These are phyloP conservation scores for Peromyscus eremicus DNA, from an alignment of 2,797 vertebrate species.

Conservation along the genomic window DNA sequence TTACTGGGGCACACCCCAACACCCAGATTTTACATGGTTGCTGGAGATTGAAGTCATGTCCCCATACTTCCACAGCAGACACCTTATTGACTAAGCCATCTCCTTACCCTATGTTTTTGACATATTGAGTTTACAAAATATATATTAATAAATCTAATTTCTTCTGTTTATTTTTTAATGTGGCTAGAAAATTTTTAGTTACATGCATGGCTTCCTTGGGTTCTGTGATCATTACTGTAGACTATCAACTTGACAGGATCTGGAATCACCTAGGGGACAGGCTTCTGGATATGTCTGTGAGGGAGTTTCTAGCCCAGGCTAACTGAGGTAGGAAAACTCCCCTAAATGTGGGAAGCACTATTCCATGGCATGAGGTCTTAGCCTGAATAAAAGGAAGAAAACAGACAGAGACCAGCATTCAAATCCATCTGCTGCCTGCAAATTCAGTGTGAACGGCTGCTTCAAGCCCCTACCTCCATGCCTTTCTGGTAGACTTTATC, in stretches of 20 bases:
- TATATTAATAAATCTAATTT: slow-evolving; percentile 33
- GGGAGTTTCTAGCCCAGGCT: background rate
- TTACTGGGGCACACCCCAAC: too few relatives aligned
- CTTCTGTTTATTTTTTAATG: background rate
- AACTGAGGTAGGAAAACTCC: background rate
- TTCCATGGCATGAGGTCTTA: background rate
- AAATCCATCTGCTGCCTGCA: too few relatives aligned
- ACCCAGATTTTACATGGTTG: too few relatives aligned
- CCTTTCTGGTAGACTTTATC: background rate
- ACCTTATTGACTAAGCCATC: too few relatives aligned
- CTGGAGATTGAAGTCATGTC: too few relatives aligned
- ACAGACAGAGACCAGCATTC: too few relatives aligned
- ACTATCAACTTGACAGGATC: background rate
- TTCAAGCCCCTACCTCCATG: background rate
- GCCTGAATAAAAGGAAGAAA: background rate
- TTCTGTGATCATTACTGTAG: background rate
- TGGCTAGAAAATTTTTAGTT: background rate
- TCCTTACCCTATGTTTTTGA: too few relatives aligned
- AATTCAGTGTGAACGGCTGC: too few relatives aligned
- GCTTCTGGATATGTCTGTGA: background rate
- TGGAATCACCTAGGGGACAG: background rate
- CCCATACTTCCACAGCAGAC: too few relatives aligned
- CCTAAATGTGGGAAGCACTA: background rate
- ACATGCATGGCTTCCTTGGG: background rate
- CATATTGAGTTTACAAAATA: background rate